Evolutionary conservation across 2,797 vertebrate species (phyloP).

Genomic region (Acrocephalus scirpaceus): DNA sequence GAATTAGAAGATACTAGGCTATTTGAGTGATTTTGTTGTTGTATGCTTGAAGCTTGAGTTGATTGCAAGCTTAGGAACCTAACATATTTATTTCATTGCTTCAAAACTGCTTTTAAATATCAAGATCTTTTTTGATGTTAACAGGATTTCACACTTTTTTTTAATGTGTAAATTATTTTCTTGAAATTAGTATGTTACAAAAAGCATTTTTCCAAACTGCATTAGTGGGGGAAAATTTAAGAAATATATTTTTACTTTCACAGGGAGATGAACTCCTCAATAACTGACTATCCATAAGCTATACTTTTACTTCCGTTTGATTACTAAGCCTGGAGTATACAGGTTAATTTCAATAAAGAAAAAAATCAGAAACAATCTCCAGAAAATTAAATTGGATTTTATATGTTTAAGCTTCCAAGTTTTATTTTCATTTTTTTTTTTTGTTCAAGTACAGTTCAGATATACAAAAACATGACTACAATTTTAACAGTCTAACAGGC

Average conservation of each 20-base stretch:
- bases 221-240: neutral
- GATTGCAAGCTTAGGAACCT: slow-evolving; percentile 26
- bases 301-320: neutral
- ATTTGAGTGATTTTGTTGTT: slow-evolving; percentile 7
- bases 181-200: slow-evolving; percentile 35
- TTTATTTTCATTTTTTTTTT: neutral
- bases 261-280: neutral
- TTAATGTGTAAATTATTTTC: slow-evolving; percentile 16
- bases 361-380: neutral
- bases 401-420: neutral
- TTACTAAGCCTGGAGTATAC: neutral
- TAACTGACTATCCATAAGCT: slow-evolving; percentile 32
- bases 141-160: slow-evolving; percentile 16
- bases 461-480: neutral
- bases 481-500: neutral
- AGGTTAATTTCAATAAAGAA: neutral
- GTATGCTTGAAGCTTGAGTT: slow-evolving; percentile 26
- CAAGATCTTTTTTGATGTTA: neutral
- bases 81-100: slow-evolving; percentile 56
- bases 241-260: slow-evolving; percentile 18
- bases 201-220: slow-evolving; percentile 39
- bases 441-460: neutral
- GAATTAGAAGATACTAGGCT: slow-evolving; percentile 26
- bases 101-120: slow-evolving; percentile 28
- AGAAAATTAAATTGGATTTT: neutral